Base-by-base conservation (phyloP, 2,888 invertebrate species). In the Dryobotodes eremita region DNA sequence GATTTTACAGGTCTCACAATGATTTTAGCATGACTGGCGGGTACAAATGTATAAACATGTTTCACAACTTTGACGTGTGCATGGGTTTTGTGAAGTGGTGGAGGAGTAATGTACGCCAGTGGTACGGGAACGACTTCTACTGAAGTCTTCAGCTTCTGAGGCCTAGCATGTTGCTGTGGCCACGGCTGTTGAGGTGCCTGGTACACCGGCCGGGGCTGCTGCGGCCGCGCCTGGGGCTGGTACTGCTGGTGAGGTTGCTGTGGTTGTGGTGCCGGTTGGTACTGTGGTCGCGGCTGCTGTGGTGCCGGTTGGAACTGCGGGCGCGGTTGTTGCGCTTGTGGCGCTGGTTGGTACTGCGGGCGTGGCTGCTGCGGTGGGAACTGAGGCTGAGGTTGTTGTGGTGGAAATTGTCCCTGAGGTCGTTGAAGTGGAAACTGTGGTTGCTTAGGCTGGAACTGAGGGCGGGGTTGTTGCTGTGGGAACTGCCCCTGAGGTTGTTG, bases 71-170 rank as follows among this genome's bases (percentile, higher is more conserved):
- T 94, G 26, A 94, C 88, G 13, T 93, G 92, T 42, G 90, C 88
- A 50, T 91, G 91, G 57, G 90, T 89, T 86, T 91, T 83, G 77
- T 91, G 87, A 65, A 93, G 75, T 3, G 95, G 94, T 2, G 96
- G 96, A 20, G 96, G 97, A 26, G 95, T 94, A 20, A 97, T 96
- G 77, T 96, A 97, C 8, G 94, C 93, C 20, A 97, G 87, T 2
- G 97, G 96, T 15, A 96, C 96, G 11, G 94, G 95, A 23, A 95
- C 95, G 0, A 97, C 91, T 89, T 97, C 96, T 1, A 97, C 95
- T 42, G 93, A 91, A 6, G 97, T 96, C 85, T 92, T 96, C 42
- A 95, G 82, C 75, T 96, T 96, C 76, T 93, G 95, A 0, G 95
- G 94, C 78, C 86, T 92, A 11, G 80, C 71, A 71, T 65, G 83